Percentiles rank a stretch among this genome's conserved stretches.
phyloP scores from a whole-genome alignment of 2,797 vertebrate genomes.

The Phalloptychus januarius region DNA sequence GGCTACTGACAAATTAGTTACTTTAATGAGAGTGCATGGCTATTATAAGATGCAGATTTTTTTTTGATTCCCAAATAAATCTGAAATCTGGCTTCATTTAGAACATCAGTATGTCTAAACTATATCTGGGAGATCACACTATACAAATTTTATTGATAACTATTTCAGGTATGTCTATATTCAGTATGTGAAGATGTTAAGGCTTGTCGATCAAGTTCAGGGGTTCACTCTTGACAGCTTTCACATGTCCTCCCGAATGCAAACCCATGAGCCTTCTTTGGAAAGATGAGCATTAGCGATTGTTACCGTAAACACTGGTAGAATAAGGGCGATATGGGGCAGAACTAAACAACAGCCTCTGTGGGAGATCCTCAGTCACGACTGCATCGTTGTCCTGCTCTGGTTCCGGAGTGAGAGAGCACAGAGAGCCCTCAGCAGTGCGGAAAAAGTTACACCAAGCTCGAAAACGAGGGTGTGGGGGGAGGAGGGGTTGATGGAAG shows the following conservation, averaged over 20 bases:
- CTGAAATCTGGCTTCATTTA: neutral
- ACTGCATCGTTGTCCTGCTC: conserved; percentile 45
- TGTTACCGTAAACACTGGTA: conserved; percentile 16
- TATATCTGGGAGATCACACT: neutral
- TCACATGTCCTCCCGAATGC: conserved; percentile 10
- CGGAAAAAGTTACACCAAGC: conserved; percentile 34
- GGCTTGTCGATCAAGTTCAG: conserved; percentile 19
- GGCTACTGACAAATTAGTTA: conserved; percentile 12
- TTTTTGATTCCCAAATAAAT: conserved; percentile 14
- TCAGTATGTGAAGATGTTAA: neutral
- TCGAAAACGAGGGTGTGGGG: neutral
- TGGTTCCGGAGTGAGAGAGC: conserved; percentile 26
- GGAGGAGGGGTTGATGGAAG: neutral
- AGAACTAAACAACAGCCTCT: conserved; percentile 34
- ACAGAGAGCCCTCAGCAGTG: conserved; percentile 21
- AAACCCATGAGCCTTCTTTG: neutral
- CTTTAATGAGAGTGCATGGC: conserved; percentile 10
- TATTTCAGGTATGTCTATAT: neutral
- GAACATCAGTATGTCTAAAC: neutral
- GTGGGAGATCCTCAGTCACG: conserved; percentile 66
- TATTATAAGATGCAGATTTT: conserved; percentile 18
- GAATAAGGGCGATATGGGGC: conserved; percentile 30
- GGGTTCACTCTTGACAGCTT: conserved; percentile 25
- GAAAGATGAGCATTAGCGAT: conserved; percentile 22
- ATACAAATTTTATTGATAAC: neutral